Conservation (phyloP, 2,888 invertebrate genomes). For the Ennomos fuscantarius region DNA sequence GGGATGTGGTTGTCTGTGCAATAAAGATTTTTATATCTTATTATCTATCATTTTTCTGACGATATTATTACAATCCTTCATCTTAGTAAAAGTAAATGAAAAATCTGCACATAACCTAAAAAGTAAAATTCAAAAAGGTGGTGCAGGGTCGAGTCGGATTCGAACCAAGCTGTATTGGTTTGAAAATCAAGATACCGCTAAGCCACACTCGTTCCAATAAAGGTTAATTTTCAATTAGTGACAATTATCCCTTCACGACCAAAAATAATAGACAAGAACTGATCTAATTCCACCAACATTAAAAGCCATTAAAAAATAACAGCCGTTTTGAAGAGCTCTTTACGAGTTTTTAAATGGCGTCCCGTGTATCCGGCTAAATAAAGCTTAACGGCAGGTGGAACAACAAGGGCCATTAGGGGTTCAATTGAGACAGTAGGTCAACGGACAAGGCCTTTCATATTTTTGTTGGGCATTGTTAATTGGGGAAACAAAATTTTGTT, state of each 20-base stretch:
- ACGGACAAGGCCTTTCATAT: conserved; percentile 5
- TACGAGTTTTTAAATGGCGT: conserved; percentile 31
- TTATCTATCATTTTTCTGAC: too few relatives aligned
- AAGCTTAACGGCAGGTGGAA: conserved; percentile 21
- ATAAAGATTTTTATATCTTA: too few relatives aligned
- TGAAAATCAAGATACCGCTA: too few relatives aligned
- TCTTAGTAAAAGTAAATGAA: too few relatives aligned
- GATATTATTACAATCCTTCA: too few relatives aligned
- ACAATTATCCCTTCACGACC: neutral
- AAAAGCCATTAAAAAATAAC: conserved; percentile 11
- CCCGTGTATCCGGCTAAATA: conserved; percentile 18
- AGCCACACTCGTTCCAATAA: too few relatives aligned
- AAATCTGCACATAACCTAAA: too few relatives aligned
- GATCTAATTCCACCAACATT: neutral
- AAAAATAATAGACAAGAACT: neutral
- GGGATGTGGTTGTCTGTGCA: too few relatives aligned
- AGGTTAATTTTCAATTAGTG: too few relatives aligned
- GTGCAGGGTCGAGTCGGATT: too few relatives aligned
- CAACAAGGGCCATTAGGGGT: conserved; percentile 15
- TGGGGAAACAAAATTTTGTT: neutral
- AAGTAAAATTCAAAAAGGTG: too few relatives aligned
- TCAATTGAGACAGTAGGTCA: conserved; percentile 14
- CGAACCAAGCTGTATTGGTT: too few relatives aligned
- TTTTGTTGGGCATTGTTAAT: conserved; percentile 1
- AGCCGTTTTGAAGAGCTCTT: conserved; percentile 14